Percentiles rank a stretch among this genome's conserved stretches.
phyloP scores from a whole-genome alignment of 1,140 invertebrate species.

The Neodiprion pinetum region DNA sequence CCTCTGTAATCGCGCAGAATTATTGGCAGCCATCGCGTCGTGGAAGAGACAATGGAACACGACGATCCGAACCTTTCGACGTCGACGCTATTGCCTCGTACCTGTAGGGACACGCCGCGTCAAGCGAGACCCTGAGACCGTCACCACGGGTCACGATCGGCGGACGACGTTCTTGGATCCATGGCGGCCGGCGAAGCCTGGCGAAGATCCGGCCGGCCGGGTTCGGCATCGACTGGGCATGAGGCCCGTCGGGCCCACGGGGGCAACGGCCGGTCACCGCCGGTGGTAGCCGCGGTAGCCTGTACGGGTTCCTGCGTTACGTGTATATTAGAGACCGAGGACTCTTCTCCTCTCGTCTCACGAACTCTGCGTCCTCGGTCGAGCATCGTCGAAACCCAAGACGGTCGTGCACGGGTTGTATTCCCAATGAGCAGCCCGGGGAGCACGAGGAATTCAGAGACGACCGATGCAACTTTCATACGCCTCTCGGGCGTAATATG shows the following conservation, averaged over 20 bases:
- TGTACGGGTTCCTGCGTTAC: constrained; percentile 6
- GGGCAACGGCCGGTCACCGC: constrained; percentile 5
- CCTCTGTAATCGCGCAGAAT: too few relatives aligned
- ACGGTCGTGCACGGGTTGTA: too few relatives aligned
- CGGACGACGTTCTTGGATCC: background rate
- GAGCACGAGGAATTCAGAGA: too few relatives aligned
- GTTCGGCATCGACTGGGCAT: background rate
- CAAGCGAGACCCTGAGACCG: constrained; percentile 1
- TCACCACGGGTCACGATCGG: constrained; percentile 1
- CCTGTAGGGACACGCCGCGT: background rate
- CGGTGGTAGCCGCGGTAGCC: constrained; percentile 6
- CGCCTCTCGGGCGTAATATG: too few relatives aligned
- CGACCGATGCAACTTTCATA: too few relatives aligned
- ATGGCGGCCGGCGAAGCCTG: background rate
- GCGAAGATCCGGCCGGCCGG: background rate
- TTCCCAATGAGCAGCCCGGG: too few relatives aligned
- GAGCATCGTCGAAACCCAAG: background rate
- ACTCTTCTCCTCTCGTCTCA: background rate
- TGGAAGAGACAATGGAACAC: background rate
- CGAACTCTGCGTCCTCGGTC: background rate
- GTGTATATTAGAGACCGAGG: background rate
- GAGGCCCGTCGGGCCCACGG: background rate
- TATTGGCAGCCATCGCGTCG: too few relatives aligned
- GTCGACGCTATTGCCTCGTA: too few relatives aligned
- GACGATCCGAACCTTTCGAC: background rate